These are phyloP conservation scores for Silurus aristotelis DNA, from an alignment of 2,797 vertebrate genomes.

Conservation along the genomic window DNA sequence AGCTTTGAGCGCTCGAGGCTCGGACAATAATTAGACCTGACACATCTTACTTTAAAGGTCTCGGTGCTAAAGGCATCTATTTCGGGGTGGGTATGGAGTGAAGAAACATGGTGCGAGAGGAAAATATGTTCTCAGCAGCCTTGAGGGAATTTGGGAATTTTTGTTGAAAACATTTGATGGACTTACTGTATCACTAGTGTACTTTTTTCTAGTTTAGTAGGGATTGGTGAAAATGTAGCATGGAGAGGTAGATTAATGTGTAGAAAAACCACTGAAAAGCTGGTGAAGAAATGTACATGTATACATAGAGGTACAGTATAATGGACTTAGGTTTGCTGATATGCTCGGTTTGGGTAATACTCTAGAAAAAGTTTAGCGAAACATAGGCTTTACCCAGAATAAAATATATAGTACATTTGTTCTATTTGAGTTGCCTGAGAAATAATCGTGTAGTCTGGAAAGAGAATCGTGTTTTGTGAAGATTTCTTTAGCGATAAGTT, in stretches of 20 bases:
- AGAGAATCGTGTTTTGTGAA: not conserved
- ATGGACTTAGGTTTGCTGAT: not conserved
- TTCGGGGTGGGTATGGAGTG: conserved; percentile 20
- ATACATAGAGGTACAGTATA: not conserved
- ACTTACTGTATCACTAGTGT: too few species aligned
- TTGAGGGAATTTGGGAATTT: conserved; percentile 2
- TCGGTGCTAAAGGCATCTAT: conserved; percentile 5
- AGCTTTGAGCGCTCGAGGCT: not conserved
- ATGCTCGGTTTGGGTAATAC: too few species aligned
- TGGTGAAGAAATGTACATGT: not conserved
- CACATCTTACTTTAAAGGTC: conserved; percentile 13
- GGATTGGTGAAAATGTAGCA: not conserved
- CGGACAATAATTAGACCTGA: conserved; percentile 26
- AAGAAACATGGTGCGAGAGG: not conserved
- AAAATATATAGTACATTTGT: not conserved
- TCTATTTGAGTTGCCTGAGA: not conserved
- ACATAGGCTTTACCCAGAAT: not conserved
- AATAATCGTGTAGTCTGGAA: not conserved
- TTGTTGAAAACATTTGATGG: not conserved
- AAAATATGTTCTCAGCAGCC: conserved; percentile 11
- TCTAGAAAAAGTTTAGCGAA: not conserved
- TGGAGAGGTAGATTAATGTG: too few species aligned
- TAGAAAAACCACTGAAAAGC: not conserved
- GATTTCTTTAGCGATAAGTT: conserved; percentile 14
- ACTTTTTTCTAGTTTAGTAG: not conserved